Evolutionary conservation across 2,888 invertebrate species (phyloP).

Genomic region (Melanargia galathea): DNA sequence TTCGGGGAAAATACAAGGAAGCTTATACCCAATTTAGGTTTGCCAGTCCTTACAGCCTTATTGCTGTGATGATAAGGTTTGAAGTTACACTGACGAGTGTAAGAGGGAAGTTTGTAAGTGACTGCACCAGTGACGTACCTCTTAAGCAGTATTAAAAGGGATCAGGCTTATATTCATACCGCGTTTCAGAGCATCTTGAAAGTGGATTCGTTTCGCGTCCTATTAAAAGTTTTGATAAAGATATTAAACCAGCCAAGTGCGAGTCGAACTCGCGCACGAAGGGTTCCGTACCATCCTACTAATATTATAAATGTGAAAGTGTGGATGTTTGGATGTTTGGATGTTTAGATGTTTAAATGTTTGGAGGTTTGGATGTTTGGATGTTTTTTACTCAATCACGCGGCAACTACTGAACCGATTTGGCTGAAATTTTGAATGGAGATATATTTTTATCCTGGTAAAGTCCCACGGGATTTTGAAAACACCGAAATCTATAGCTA

Average conservation of each 20-base stretch:
- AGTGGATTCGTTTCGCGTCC: slow-evolving; percentile 26
- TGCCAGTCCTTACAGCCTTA: slow-evolving; percentile 14
- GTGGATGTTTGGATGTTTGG: too few species aligned
- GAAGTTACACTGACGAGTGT: slow-evolving; percentile 1
- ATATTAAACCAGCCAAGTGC: neutral
- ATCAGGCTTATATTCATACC: slow-evolving; percentile 41
- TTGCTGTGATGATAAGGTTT: slow-evolving; percentile 24
- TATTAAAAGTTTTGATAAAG: slow-evolving; percentile 24
- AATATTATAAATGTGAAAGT: too few species aligned
- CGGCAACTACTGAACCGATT: too few species aligned
- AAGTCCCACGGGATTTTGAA: too few species aligned
- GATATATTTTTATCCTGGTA: too few species aligned
- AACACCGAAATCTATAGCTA: too few species aligned
- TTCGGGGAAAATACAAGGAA: slow-evolving; percentile 39
- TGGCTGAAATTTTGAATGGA: too few species aligned
- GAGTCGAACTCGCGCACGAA: too few species aligned
- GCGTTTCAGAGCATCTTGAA: slow-evolving; percentile 34
- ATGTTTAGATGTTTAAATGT: too few species aligned
- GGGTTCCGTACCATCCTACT: too few species aligned
- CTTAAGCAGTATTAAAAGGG: slow-evolving; percentile 42
- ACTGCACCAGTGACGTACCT: slow-evolving; percentile 40
- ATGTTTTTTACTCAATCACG: too few species aligned
- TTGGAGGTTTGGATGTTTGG: too few species aligned
- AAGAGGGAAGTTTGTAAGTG: slow-evolving; percentile 19
- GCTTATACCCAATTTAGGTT: slow-evolving; percentile 34